phyloP scores from a whole-genome alignment of 2,113 vertebrate genomes.

The Chaetodon auriga region DNA sequence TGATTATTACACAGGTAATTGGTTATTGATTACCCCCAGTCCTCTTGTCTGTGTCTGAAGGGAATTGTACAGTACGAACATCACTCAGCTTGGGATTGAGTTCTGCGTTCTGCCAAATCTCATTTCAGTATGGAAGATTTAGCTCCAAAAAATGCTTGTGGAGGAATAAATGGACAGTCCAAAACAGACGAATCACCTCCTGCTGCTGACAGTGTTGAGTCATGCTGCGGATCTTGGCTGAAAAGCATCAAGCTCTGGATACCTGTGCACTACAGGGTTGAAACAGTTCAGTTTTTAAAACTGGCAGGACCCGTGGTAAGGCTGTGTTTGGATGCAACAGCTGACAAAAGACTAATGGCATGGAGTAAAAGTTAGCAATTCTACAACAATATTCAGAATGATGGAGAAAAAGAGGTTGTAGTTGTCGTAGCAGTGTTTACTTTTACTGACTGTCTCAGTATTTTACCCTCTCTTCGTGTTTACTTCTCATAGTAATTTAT shows the following conservation, averaged over 20 bases:
- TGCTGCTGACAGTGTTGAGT: constrained; percentile 62
- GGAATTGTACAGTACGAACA: constrained; percentile 31
- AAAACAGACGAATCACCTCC: constrained; percentile 54
- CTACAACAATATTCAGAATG: background rate
- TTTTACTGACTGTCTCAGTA: too few species aligned
- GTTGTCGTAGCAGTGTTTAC: too few species aligned
- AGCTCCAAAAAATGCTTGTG: constrained; percentile 3
- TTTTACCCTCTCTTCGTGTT: too few species aligned
- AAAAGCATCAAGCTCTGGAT: constrained; percentile 50
- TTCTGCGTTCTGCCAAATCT: constrained; percentile 55
- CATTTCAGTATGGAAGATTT: constrained; percentile 63
- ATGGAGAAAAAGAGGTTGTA: background rate
- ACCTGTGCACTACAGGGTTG: constrained; percentile 73
- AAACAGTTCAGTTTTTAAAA: constrained; percentile 71
- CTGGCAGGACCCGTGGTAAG: constrained; percentile 80
- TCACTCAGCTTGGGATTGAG: constrained; percentile 39
- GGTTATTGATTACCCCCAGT: constrained; percentile 69
- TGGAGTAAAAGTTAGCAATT: background rate
- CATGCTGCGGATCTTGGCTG: constrained; percentile 69
- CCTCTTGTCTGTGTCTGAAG: constrained; percentile 34
- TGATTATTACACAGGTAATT: constrained; percentile 70
- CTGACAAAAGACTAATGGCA: background rate
- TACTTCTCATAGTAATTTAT: too few species aligned
- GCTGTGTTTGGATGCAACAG: constrained; percentile 2
- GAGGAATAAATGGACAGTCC: constrained; percentile 44